These are phyloP conservation scores for Antedon mediterranea DNA, from an alignment of 53 echinoderm and acorn worm species.

Conservation along the genomic window DNA sequence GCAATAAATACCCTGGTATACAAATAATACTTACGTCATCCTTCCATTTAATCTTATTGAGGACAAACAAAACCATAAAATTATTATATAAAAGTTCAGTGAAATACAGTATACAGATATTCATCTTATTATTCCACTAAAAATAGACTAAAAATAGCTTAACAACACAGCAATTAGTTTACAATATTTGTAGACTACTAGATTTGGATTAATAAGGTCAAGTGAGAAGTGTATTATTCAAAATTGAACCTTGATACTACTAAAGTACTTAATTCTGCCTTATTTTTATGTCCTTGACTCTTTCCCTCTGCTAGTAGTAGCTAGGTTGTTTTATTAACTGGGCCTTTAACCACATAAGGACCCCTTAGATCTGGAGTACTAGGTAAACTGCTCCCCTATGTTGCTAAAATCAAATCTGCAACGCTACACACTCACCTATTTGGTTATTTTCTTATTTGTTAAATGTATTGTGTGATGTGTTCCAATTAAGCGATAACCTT, in stretches of 20 bases:
- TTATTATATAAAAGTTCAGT: no score
- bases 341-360: background rate
- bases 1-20: no score
- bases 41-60: no score
- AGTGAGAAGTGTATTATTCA: background rate
- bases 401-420: no score
- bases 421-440: no score
- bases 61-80: no score
- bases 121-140: background rate
- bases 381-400: no score
- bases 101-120: background rate
- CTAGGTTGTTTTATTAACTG: background rate
- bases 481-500: no score
- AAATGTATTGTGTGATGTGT: no score
- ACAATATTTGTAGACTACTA: background rate
- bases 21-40: no score
- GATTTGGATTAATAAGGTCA: background rate
- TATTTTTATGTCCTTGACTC: background rate
- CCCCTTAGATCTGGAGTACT: background rate
- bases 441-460: no score
- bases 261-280: background rate
- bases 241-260: background rate
- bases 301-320: background rate
- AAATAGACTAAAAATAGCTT: background rate
- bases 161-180: background rate